Evolutionary conservation across 2,113 vertebrate genomes (phyloP).

Genomic region (Larimichthys polyactis): DNA sequence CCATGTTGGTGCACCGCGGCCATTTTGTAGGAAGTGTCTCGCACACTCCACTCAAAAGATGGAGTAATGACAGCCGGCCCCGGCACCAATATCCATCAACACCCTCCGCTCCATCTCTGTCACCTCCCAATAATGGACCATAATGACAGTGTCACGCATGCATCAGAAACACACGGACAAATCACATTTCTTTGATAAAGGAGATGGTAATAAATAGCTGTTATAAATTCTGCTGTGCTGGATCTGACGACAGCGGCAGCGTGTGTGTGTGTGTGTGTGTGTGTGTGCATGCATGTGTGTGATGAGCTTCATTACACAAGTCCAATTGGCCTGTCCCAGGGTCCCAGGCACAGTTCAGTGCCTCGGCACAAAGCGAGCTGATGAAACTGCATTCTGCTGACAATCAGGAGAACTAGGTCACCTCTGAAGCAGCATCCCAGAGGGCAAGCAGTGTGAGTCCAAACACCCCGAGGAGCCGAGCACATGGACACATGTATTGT

Average conservation of each 20-base stretch:
- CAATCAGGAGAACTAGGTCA: slow-evolving; percentile 83
- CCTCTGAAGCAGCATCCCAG: slow-evolving; percentile 76
- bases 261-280: slow-evolving; percentile 38
- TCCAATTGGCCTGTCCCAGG: slow-evolving; percentile 73
- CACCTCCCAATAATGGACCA: slow-evolving; percentile 71
- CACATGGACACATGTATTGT: slow-evolving; percentile 41
- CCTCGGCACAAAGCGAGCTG: slow-evolving; percentile 79
- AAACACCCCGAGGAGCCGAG: slow-evolving; percentile 59
- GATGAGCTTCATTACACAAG: slow-evolving; percentile 79
- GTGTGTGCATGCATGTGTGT: slow-evolving; percentile 50
- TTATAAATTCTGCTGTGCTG: slow-evolving; percentile 73
- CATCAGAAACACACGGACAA: slow-evolving; percentile 55
- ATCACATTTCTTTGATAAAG: slow-evolving; percentile 74
- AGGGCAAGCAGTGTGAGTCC: slow-evolving; percentile 60
- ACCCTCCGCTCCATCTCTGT: slow-evolving; percentile 72
- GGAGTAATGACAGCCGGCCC: slow-evolving; percentile 65
- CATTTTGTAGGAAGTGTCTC: slow-evolving; percentile 76
- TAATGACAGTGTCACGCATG: slow-evolving; percentile 61
- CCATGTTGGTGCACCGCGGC: slow-evolving; percentile 76
- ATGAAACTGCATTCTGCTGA: slow-evolving; percentile 79
- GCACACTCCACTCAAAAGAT: slow-evolving; percentile 52
- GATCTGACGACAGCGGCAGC: slow-evolving; percentile 46
- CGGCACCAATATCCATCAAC: slow-evolving; percentile 71
- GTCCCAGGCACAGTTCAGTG: slow-evolving; percentile 79
- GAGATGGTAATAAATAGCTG: slow-evolving; percentile 74